phyloP scores from a whole-genome alignment of 2,888 invertebrate species.

The Drosophila ezoana region DNA sequence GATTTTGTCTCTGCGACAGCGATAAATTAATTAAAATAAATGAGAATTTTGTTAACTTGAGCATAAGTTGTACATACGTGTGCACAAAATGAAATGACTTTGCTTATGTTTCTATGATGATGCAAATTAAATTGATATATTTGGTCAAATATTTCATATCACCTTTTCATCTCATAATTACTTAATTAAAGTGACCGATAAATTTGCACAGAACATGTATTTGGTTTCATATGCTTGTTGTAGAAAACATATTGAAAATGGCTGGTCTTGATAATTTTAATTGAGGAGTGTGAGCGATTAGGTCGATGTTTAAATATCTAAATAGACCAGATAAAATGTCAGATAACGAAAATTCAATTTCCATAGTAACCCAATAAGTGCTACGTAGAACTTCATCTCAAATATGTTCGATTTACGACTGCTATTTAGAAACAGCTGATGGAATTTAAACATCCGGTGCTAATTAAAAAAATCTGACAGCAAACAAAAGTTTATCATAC shows the following conservation, averaged over 20 bases:
- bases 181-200: constrained; percentile 13
- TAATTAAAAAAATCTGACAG: too few relatives aligned
- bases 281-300: background rate
- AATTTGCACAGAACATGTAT: background rate
- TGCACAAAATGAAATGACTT: constrained; percentile 2
- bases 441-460: too few relatives aligned
- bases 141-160: constrained; percentile 5
- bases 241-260: background rate
- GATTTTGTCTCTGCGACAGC: constrained; percentile 37
- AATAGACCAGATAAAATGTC: too few relatives aligned
- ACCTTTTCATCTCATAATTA: constrained; percentile 6
- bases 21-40: constrained; percentile 53
- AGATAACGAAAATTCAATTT: too few relatives aligned
- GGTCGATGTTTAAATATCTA: too few relatives aligned
- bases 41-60: constrained; percentile 44
- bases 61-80: constrained; percentile 12
- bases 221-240: background rate
- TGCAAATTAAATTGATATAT: background rate
- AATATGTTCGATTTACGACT: too few relatives aligned
- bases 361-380: too few relatives aligned
- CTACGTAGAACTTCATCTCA: too few relatives aligned
- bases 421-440: too few relatives aligned
- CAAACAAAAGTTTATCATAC: too few relatives aligned
- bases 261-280: background rate
- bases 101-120: background rate